Evolutionary conservation across 2,797 vertebrate genomes (phyloP), one percentile per base, ranked within the genome.

Genomic region (Myotis pilosus): DNA sequence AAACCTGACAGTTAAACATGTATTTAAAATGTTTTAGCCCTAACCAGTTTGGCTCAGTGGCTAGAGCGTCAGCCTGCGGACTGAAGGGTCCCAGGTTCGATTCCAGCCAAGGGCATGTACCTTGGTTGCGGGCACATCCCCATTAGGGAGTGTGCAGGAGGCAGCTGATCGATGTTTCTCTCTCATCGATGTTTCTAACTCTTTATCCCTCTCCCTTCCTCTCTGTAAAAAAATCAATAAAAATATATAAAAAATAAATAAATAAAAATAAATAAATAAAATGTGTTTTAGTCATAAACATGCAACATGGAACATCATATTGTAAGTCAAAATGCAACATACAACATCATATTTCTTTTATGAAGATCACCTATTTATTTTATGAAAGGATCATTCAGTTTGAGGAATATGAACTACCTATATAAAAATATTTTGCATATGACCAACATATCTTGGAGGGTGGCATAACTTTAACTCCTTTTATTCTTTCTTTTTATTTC

Each of bases 401-500:
- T 80, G 17, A 88, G 41, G 4, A 93, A 47, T 84, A 79, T 60
- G 74, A 76, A 91, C 49, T 84, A 68, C 25, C 6, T 30, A 38
- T 6, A 5, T 69, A 41, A 82, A 91, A 93, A 66, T 69, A 74
- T 60, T 51, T 79, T 57, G 23, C 44, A 30, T 74, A 85, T 72
- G 66, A 87, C 47, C 62, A 91, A 89, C 16, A 62, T 64, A 83
- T 57, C 33, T 41, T 44, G 23, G 53, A 64, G 16, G 19, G 8
- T 16, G 6, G 7, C 41, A 76, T 75, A 66, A 84, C 84, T 87
- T 93, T 92, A 91, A 89, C 28, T 94, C 44, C 53, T 49, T 71
- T 80, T 94, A 57, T 72, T 64, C 38, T 82, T 78, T 87, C 47
- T 83, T 95, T 69, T 78, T 51, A 72, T 69, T 92, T 81, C 38